phyloP scores from a whole-genome alignment of 2,888 invertebrate genomes.

The Pterostichus niger region DNA sequence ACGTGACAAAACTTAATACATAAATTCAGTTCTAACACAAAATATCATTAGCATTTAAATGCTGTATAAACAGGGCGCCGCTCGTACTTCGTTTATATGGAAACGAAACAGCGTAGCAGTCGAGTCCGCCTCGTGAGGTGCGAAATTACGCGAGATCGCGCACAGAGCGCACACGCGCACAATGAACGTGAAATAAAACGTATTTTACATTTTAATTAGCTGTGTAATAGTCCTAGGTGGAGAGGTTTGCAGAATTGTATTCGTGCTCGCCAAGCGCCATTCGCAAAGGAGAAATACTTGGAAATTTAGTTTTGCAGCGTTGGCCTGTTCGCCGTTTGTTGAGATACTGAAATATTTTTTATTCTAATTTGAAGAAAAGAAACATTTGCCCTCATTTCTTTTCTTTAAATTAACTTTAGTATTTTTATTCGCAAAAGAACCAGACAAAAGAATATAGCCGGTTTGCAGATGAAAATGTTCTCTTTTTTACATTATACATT shows the following conservation, averaged over 20 bases:
- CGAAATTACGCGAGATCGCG: conserved; percentile 56
- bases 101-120: conserved; percentile 54
- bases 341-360: conserved; percentile 13
- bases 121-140: conserved; percentile 44
- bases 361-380: background rate
- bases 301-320: background rate
- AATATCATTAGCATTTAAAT: conserved; percentile 66
- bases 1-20: conserved; percentile 63
- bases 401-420: conserved; percentile 7
- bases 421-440: background rate
- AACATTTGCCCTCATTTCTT: conserved; percentile 21
- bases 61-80: conserved; percentile 58
- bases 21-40: conserved; percentile 59
- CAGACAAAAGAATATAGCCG: no score
- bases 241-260: conserved; percentile 34
- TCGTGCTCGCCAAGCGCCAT: background rate
- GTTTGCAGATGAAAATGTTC: no score
- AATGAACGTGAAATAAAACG: conserved; percentile 66
- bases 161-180: conserved; percentile 49
- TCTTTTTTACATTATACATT: no score
- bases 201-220: conserved; percentile 67
- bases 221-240: conserved; percentile 60
- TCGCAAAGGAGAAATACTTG: conserved; percentile 16
- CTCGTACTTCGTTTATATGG: conserved; percentile 56
- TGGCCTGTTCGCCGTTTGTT: background rate